Conservation (phyloP, 2,113 vertebrate genomes). For the Asarcornis scutulata region DNA sequence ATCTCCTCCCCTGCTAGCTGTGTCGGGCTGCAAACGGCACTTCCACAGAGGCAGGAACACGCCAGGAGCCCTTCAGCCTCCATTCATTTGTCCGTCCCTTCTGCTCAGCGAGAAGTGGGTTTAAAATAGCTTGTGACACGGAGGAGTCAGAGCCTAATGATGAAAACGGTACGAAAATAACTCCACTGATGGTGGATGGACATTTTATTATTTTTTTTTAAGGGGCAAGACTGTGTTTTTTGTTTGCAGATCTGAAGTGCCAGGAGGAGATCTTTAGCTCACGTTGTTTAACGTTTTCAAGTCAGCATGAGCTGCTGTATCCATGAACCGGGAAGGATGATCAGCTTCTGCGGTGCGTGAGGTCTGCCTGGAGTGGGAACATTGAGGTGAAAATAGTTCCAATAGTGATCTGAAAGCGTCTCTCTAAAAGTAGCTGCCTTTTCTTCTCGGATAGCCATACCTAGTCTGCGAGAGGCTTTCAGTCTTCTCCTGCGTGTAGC, state of each 20-base stretch:
- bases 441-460: not conserved
- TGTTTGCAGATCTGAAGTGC: conserved; percentile 24
- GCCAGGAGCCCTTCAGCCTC: conserved; percentile 1
- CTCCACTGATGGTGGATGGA: not conserved
- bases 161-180: conserved; percentile 36
- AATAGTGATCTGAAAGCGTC: not conserved
- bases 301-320: not conserved
- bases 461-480: not conserved
- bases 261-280: not conserved
- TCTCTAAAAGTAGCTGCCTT: conserved; percentile 6
- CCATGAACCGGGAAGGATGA: not conserved
- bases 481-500: not conserved
- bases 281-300: not conserved
- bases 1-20: not conserved
- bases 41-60: not conserved
- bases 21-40: not conserved
- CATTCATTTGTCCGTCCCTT: conserved; percentile 11
- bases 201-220: not conserved
- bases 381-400: conserved; percentile 26
- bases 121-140: conserved; percentile 45
- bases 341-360: not conserved
- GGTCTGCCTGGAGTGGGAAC: conserved; percentile 16
- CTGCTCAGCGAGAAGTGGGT: not conserved
- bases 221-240: not conserved
- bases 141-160: conserved; percentile 11